Percentiles rank a stretch among this genome's conserved stretches.
phyloP scores from a whole-genome alignment of 2,113 vertebrate species.

The Chloroceryle aenea region DNA sequence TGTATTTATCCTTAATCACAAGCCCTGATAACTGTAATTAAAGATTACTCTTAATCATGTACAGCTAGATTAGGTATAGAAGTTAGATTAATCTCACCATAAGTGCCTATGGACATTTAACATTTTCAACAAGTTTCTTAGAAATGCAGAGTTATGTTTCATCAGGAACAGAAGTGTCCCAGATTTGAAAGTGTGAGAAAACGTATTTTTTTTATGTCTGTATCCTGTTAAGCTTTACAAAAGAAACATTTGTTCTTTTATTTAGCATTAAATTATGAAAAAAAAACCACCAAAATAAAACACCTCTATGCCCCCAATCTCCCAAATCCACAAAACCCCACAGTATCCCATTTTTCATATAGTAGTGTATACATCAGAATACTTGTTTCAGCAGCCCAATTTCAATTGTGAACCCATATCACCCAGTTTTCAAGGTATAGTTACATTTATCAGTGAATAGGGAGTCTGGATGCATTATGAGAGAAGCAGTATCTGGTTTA shows the following conservation, averaged over 20 bases:
- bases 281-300: not conserved
- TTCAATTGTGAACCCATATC: not conserved
- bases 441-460: not conserved
- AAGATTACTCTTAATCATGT: not conserved
- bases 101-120: not conserved
- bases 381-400: not conserved
- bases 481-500: not conserved
- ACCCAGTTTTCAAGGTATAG: not conserved
- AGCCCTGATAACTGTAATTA: not conserved
- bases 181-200: not conserved
- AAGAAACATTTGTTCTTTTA: not conserved
- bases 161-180: not conserved
- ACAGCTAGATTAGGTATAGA: not conserved
- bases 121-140: not conserved
- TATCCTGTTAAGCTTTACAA: not conserved
- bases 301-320: fast-evolving
- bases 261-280: not conserved
- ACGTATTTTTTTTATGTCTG: not conserved
- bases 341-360: not conserved
- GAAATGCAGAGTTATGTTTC: not conserved
- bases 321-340: no score
- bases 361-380: not conserved
- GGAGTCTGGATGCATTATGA: not conserved
- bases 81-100: not conserved
- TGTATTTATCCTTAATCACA: not conserved